A percentile compares a stretch with the other conserved stretches of the same genome.
Evolutionary conservation across 1,140 invertebrate genomes (phyloP).

Genomic region (Drosophila virilis): DNA sequence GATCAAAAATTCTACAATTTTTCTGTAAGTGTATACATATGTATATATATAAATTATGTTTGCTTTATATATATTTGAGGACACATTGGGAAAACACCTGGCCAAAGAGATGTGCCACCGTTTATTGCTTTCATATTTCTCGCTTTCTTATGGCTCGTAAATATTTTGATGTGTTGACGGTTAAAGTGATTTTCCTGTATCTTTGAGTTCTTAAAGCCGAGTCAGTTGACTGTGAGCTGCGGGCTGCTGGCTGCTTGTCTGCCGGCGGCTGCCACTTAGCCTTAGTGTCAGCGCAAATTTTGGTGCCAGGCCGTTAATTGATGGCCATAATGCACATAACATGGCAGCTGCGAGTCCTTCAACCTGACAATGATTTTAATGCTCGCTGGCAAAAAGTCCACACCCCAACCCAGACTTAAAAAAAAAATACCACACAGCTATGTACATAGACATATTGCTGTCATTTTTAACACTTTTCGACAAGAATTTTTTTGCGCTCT

Average conservation of each 20-base stretch:
- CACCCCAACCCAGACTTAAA: neutral
- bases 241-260: neutral
- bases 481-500: conserved; percentile 25
- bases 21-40: neutral
- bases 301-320: conserved; percentile 64
- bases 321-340: conserved; percentile 70
- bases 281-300: conserved; percentile 78
- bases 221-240: neutral
- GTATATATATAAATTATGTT: too few relatives aligned
- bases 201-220: conserved; percentile 22
- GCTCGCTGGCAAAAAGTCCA: conserved; percentile 40
- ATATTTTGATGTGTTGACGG: conserved; percentile 74
- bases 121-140: conserved; percentile 79
- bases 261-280: conserved; percentile 61
- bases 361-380: conserved; percentile 79
- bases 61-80: neutral
- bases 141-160: conserved; percentile 76
- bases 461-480: conserved; percentile 71
- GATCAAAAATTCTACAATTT: too few relatives aligned
- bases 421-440: conserved; percentile 51
- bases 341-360: conserved; percentile 26
- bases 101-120: conserved; percentile 16
- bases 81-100: conserved; percentile 40
- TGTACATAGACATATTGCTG: conserved; percentile 58
- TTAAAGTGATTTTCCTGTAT: conserved; percentile 50